Conservation (phyloP, 30 jellyfish, hydroid and myxozoan species). For the Chrysaora quinquecirrha region DNA sequence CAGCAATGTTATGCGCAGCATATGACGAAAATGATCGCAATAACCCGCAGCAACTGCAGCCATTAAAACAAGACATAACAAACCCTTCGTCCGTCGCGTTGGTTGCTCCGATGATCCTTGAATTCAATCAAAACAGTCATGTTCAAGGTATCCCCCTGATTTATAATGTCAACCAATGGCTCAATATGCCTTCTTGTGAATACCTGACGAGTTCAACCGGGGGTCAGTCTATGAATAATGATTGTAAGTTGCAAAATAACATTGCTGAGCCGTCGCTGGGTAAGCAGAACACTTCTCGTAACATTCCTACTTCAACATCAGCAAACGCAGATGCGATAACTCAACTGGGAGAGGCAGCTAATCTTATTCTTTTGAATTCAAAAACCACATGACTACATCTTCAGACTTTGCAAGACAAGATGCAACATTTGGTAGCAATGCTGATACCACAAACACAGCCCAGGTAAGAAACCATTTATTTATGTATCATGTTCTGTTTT, state of each 20-base stretch:
- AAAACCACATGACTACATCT: too few species aligned
- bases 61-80: constrained; percentile 9
- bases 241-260: neutral
- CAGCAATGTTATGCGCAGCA: constrained; percentile 19
- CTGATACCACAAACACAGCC: too few species aligned
- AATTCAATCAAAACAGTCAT: constrained; percentile 42
- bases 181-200: constrained; percentile 27
- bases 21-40: constrained; percentile 6
- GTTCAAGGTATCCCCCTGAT: constrained; percentile 53
- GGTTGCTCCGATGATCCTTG: constrained; percentile 66
- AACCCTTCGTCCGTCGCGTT: constrained; percentile 40
- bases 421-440: too few species aligned
- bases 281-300: neutral
- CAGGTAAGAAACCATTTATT: too few species aligned
- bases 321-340: constrained; percentile 30
- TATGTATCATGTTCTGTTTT: too few species aligned
- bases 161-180: constrained; percentile 49
- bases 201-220: neutral
- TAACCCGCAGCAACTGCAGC: neutral
- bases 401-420: too few species aligned
- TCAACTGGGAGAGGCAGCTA: constrained; percentile 75
- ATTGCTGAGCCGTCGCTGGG: neutral
- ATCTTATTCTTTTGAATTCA: constrained; percentile 25
- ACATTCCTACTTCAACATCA: neutral
- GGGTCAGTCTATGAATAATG: neutral